Conservation (phyloP, 2,888 invertebrate genomes). For the Caenorhabditis macrosperma region DNA sequence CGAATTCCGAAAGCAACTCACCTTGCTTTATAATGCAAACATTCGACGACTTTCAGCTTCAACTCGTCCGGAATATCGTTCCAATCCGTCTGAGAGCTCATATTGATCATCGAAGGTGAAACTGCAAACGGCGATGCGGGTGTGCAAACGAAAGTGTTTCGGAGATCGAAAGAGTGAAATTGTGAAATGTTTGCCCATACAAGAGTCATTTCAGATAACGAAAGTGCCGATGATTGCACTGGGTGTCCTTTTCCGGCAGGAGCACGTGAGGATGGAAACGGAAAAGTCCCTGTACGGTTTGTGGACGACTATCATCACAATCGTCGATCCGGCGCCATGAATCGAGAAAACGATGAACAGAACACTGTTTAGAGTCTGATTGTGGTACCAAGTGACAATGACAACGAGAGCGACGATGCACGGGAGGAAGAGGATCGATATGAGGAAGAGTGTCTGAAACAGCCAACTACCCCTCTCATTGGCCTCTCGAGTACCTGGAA, state of each 20-base stretch:
- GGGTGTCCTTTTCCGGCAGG: background rate
- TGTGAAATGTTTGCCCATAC: conserved; percentile 2
- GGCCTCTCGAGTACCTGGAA: no score
- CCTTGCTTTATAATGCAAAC: conserved; percentile 1
- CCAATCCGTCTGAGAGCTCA: background rate
- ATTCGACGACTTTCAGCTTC: background rate
- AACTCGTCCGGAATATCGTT: background rate
- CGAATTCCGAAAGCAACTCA: background rate
- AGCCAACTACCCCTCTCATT: no score
- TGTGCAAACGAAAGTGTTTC: background rate
- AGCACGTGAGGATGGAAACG: background rate
- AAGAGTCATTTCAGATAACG: no score
- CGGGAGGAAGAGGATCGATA: background rate
- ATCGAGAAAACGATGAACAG: background rate
- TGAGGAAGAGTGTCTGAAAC: background rate
- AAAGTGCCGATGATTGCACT: no score
- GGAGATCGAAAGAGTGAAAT: background rate
- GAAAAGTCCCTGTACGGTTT: background rate
- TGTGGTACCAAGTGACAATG: background rate
- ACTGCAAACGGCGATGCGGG: background rate
- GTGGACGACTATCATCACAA: background rate
- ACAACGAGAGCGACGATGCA: background rate
- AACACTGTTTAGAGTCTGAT: background rate
- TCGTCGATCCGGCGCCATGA: background rate
- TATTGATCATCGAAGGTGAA: background rate